Conservation (phyloP, 2,888 invertebrate species). For the Cyclophora albipunctata region DNA sequence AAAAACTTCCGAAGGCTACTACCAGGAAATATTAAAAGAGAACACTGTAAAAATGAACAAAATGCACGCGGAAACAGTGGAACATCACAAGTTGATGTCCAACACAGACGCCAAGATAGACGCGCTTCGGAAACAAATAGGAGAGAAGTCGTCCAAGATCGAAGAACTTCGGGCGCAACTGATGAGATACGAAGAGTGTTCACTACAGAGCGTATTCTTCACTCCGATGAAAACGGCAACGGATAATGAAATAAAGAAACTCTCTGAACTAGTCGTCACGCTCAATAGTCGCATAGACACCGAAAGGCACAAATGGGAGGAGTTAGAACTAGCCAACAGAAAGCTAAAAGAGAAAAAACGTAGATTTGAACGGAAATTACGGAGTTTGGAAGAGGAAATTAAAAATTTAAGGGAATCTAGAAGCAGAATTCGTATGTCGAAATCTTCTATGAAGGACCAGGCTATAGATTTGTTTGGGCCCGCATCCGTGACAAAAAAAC, state of each 20-base stretch:
- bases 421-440: slow-evolving; percentile 44
- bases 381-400: slow-evolving; percentile 40
- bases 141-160: slow-evolving; percentile 63
- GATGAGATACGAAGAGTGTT: slow-evolving; percentile 61
- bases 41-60: slow-evolving; percentile 67
- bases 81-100: slow-evolving; percentile 54
- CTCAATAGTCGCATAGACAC: slow-evolving; percentile 74
- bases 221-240: slow-evolving; percentile 73
- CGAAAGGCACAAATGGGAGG: slow-evolving; percentile 76
- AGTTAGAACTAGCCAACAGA: slow-evolving; percentile 71
- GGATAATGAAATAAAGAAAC: slow-evolving; percentile 77
- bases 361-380: slow-evolving; percentile 45
- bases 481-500: slow-evolving; percentile 31
- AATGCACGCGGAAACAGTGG: slow-evolving; percentile 53
- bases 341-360: slow-evolving; percentile 72
- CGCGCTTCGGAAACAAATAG: slow-evolving; percentile 59
- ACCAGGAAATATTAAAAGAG: slow-evolving; percentile 68
- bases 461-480: slow-evolving; percentile 25
- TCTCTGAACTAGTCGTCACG: slow-evolving; percentile 74
- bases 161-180: slow-evolving; percentile 63
- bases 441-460: slow-evolving; percentile 38
- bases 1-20: slow-evolving; percentile 55
- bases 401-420: slow-evolving; percentile 38
- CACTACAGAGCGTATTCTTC: slow-evolving; percentile 65
- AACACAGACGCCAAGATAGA: slow-evolving; percentile 70